These are phyloP conservation scores for Allobates femoralis DNA, from an alignment of 2,797 vertebrate species.

Conservation along the genomic window DNA sequence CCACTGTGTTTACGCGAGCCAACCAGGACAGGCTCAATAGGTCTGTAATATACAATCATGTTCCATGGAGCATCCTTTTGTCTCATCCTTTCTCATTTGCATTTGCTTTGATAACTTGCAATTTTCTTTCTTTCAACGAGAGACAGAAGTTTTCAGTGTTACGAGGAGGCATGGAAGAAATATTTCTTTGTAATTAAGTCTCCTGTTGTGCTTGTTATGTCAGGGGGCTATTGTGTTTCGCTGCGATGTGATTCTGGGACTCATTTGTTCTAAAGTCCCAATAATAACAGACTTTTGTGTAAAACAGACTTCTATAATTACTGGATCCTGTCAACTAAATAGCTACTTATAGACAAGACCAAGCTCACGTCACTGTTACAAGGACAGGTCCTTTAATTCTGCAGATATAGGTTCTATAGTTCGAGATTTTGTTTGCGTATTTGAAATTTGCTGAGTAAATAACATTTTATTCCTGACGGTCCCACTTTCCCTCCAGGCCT, in stretches of 20 bases:
- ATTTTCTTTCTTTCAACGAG: slow-evolving; percentile 12
- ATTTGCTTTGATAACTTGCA: slow-evolving; percentile 56
- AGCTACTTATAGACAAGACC: slow-evolving; percentile 29
- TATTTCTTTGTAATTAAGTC: slow-evolving; percentile 44
- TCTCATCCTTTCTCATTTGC: slow-evolving; percentile 4
- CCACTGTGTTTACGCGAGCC: background rate
- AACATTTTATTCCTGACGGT: no score
- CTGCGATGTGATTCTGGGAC: background rate
- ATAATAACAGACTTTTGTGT: slow-evolving; percentile 38
- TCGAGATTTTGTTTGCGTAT: background rate
- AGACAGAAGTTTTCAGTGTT: slow-evolving; percentile 12
- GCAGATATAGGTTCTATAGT: background rate
- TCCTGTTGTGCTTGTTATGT: slow-evolving; percentile 38
- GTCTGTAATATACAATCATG: background rate
- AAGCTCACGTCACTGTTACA: background rate
- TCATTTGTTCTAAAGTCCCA: slow-evolving; percentile 25
- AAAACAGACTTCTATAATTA: slow-evolving; percentile 41
- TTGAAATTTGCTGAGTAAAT: no score
- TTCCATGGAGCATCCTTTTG: slow-evolving; percentile 10
- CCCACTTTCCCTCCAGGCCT: no score
- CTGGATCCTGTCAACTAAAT: slow-evolving; percentile 49
- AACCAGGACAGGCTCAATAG: background rate
- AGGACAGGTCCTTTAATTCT: slow-evolving; percentile 4
- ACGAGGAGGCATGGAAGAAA: slow-evolving; percentile 27
- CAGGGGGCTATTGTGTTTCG: slow-evolving; percentile 17